Percentiles rank a stretch among this genome's conserved stretches.
phyloP scores from a whole-genome alignment of 2,797 vertebrate genomes.

The Acestrorhynchus altus region DNA sequence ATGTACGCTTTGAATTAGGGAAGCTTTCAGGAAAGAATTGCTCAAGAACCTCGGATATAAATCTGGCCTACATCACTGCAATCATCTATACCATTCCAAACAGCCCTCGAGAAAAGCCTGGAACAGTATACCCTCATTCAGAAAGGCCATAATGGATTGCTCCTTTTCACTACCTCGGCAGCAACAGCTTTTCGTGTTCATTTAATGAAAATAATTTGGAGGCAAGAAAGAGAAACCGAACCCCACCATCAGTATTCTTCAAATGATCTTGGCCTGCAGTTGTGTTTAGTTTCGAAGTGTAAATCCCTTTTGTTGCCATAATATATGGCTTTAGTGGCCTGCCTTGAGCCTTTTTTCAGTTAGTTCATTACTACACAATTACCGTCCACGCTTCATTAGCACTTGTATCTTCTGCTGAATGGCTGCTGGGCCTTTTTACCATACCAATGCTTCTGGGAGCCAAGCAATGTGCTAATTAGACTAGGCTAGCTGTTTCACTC shows the following conservation, averaged over 20 bases:
- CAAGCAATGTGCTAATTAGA: slow-evolving; percentile 86
- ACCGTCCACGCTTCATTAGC: slow-evolving; percentile 97
- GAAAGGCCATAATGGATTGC: slow-evolving; percentile 79
- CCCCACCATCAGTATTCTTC: slow-evolving; percentile 84
- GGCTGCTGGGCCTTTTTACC: slow-evolving; percentile 87
- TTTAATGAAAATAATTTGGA: slow-evolving; percentile 86
- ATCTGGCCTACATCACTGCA: background rate
- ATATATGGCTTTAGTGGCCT: slow-evolving; percentile 92
- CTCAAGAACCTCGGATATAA: background rate
- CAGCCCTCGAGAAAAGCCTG: slow-evolving; percentile 40
- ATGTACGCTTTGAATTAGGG: background rate
- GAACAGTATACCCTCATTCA: slow-evolving; percentile 71
- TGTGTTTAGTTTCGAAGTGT: slow-evolving; percentile 92
- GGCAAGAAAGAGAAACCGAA: slow-evolving; percentile 70
- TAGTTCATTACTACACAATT: slow-evolving; percentile 99
- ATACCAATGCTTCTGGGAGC: slow-evolving; percentile 84
- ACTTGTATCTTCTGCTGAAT: slow-evolving; percentile 86
- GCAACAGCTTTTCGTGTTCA: slow-evolving; percentile 88
- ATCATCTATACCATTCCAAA: slow-evolving; percentile 25
- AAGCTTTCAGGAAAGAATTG: background rate
- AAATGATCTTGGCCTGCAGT: slow-evolving; percentile 79
- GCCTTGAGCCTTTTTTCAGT: slow-evolving; percentile 95
- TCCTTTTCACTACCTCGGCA: slow-evolving; percentile 83
- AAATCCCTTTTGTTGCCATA: slow-evolving; percentile 90
- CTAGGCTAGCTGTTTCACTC: slow-evolving; percentile 74